Base-by-base conservation (phyloP, 2,113 vertebrate species). In the Paramormyrops kingsleyae region DNA sequence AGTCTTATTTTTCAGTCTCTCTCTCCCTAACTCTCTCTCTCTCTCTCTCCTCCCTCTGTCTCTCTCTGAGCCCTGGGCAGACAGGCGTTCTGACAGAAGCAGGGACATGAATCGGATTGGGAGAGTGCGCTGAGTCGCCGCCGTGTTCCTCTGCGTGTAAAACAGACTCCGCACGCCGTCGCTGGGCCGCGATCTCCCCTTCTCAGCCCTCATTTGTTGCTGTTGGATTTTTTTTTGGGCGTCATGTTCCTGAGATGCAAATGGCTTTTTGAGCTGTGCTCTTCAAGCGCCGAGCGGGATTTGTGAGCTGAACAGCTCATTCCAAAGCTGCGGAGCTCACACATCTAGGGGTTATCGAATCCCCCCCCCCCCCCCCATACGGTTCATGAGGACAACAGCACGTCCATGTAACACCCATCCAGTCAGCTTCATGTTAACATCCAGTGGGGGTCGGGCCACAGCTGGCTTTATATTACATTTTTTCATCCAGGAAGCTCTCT, bases 21-120 rank as follows among this genome's bases (percentile, higher is more conserved):
- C 50, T 31, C 83, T 80, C 21, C 7, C 8, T 66, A 27, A 27
- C 59, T 66, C n/a, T 84, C 77, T 88, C 21, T n/a, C 13, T 35
- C 27, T 89, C 46, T 84, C 47, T 86, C 83, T 13, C 19, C 53
- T 24, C 19, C 53, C 3, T 62, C 24, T 19, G n/a, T 47, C 31
- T 89, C 46, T 84, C 47, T 86, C 83, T 21, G 42, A 70, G 44
- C 44, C 31, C 21, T 88, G 90, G 87, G 86, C 87, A 88, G 66
- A 83, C 87, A 44, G 66, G 47, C 70, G 9, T 80, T 83, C 52
- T 62, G 87, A 83, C 70, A 90, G 80, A 50, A 80, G 53, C 46
- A 53, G 42, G 85, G 80, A 89, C 44, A 31, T 95, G 94, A 95
- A 95, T 96, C 96, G 95, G 85, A 96, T 95, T 95, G 93, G 94